Evolutionary conservation across 2,888 invertebrate species (phyloP).

Genomic region (Sceliomorpha sp.): DNA sequence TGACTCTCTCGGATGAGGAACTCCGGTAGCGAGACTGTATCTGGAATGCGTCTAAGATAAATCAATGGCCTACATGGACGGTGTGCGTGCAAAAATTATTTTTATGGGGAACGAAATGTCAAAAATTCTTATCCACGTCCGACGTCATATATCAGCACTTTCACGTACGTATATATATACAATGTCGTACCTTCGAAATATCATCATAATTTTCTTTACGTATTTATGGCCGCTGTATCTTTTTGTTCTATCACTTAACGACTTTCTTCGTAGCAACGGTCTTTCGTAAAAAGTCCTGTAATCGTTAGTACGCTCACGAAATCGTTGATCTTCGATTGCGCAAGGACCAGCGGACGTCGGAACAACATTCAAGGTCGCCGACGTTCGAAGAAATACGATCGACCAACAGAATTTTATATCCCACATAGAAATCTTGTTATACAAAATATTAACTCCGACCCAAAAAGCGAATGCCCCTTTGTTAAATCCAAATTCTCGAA

Average conservation of each 20-base stretch:
- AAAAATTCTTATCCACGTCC: too few relatives aligned
- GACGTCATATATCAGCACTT: too few relatives aligned
- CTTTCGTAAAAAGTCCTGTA: slow-evolving; percentile 11
- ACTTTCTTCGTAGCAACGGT: slow-evolving; percentile 4
- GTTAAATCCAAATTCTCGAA: too few relatives aligned
- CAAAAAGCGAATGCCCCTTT: too few relatives aligned
- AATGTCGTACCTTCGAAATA: too few relatives aligned
- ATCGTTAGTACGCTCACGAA: slow-evolving; percentile 34
- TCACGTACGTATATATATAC: too few relatives aligned
- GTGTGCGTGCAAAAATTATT: slow-evolving; percentile 15
- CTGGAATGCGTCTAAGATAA: slow-evolving; percentile 64
- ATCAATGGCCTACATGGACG: slow-evolving; percentile 52
- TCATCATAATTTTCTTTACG: too few relatives aligned
- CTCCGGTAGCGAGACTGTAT: slow-evolving; percentile 60
- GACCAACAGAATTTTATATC: slow-evolving; percentile 60
- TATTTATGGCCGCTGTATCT: too few relatives aligned
- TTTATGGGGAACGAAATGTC: neutral
- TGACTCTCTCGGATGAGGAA: slow-evolving; percentile 63
- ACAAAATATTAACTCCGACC: too few relatives aligned
- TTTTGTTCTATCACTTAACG: slow-evolving; percentile 5
- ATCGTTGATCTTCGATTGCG: slow-evolving; percentile 44
- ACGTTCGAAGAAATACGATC: slow-evolving; percentile 60
- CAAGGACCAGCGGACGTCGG: slow-evolving; percentile 42
- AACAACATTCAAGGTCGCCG: slow-evolving; percentile 69
- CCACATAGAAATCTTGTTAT: too few relatives aligned